Base-by-base conservation (phyloP, 2,113 vertebrate genomes). In the Prinia subflava region DNA sequence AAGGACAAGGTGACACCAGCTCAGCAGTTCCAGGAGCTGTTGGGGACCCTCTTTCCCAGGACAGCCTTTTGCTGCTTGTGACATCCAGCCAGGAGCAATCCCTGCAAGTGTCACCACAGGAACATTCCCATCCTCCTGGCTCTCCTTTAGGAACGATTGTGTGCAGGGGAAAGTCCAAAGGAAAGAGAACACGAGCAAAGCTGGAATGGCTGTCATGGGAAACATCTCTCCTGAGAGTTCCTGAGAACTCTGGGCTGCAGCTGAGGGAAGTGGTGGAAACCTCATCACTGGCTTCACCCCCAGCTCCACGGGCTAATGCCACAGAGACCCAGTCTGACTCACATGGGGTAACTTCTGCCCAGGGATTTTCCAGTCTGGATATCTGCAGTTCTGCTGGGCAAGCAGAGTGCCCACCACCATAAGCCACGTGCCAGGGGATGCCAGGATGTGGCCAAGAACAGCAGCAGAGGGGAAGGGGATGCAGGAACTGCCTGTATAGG, bases 61-160 rank as follows among this genome's bases (percentile, higher is more conserved):
- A 68, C 7, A 79, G 30, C 23, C 12, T 50, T 83, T 74, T 33
- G 35, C 42, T 93, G 75, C 30, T 46, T 14, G 27, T 64, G 76
- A 89, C 11, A 75, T 33, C 62, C 77, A 94, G 93, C 74, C 84
- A 84, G 91, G 50, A 91, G 85, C 46, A 87, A 81, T 20, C 67
- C 41, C 82, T 2, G 46, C 84, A 53, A 87, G 65, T 82, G 69
- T 73, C 91, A 84, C 42, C 7, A 27, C 67, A 92, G 91, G 87
- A 96, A 95, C 89, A 62, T 95, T 94, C 68, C 81, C 87, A 73
- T 41, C 71, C 70, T 94, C 53, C 89, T 89, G 91, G 93, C 94
- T 89, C 74, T 74, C 87, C 81, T 94, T 87, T 59, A 96, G 91
- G 94, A 96, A 97, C 0, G 6, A 79, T 10, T 85, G 65, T 25